Conservation (phyloP, 64 coral and sea anemone genomes). For the Dendronephthya gigantea region DNA sequence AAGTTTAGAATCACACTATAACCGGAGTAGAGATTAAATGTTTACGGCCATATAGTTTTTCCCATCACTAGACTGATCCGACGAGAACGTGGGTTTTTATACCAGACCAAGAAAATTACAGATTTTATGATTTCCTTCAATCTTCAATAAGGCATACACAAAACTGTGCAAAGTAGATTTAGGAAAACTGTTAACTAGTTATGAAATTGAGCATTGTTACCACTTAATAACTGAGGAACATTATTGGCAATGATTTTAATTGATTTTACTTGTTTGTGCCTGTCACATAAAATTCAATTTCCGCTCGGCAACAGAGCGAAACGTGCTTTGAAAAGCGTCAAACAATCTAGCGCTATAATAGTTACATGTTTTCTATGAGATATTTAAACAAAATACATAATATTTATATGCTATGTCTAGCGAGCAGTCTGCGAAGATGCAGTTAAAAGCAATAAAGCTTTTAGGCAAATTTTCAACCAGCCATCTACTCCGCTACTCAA, state of each 20-base stretch:
- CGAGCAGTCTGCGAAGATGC: background rate
- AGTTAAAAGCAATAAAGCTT: background rate
- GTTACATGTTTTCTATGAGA: background rate
- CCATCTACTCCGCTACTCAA: background rate
- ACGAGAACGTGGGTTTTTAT: too few relatives aligned
- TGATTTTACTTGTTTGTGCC: background rate
- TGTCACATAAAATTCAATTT: background rate
- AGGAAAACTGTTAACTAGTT: background rate
- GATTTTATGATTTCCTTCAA: too few relatives aligned
- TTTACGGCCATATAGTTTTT: too few relatives aligned
- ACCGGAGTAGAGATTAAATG: too few relatives aligned
- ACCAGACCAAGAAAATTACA: too few relatives aligned
- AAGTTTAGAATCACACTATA: too few relatives aligned
- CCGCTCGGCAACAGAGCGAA: background rate
- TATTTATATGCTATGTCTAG: background rate
- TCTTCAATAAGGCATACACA: too few relatives aligned
- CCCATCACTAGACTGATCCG: too few relatives aligned
- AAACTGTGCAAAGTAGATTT: background rate
- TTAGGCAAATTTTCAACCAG: background rate
- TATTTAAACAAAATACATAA: background rate
- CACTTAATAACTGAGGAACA: background rate
- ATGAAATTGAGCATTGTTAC: background rate
- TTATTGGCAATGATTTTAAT: background rate
- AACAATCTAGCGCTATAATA: background rate
- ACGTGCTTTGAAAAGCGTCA: background rate